Percentiles rank a stretch among this genome's conserved stretches.
Evolutionary conservation across 2,113 vertebrate species (phyloP).

Genomic region (Hiodon tergisus): DNA sequence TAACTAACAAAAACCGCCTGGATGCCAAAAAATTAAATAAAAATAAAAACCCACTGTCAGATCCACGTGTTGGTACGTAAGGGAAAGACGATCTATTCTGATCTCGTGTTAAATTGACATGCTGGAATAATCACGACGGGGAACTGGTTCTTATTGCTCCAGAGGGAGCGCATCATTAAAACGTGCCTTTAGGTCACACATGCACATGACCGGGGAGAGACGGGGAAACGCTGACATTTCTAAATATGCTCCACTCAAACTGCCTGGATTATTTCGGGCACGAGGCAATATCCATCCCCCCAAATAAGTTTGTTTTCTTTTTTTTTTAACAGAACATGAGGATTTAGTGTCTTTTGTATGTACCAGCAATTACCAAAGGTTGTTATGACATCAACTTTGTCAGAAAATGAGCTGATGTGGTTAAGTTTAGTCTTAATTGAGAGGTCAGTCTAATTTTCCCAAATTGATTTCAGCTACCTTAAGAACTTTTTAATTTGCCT

Average conservation of each 20-base stretch:
- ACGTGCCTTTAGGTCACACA: constrained; percentile 5
- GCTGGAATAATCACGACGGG: background rate
- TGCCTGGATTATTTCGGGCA: background rate
- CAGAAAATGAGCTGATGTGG: background rate
- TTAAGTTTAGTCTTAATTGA: background rate
- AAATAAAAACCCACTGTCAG: too few relatives aligned
- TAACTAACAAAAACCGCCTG: too few relatives aligned
- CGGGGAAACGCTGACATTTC: background rate
- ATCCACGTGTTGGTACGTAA: too few relatives aligned
- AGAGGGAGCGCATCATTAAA: constrained; percentile 20
- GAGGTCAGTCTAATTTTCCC: background rate
- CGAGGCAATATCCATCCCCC: background rate
- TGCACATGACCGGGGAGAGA: background rate
- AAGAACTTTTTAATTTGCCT: background rate
- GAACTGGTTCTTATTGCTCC: constrained; percentile 8
- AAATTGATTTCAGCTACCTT: background rate
- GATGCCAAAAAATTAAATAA: too few relatives aligned
- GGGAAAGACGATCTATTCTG: background rate
- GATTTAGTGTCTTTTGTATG: background rate
- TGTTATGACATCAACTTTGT: background rate
- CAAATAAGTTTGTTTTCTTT: too few relatives aligned
- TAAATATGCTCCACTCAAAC: background rate
- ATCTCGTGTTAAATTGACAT: background rate
- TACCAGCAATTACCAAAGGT: constrained; percentile 12
- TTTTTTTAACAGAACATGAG: too few relatives aligned